Evolutionary conservation across 2,888 invertebrate species (phyloP).

Genomic region (Thera obeliscata): DNA sequence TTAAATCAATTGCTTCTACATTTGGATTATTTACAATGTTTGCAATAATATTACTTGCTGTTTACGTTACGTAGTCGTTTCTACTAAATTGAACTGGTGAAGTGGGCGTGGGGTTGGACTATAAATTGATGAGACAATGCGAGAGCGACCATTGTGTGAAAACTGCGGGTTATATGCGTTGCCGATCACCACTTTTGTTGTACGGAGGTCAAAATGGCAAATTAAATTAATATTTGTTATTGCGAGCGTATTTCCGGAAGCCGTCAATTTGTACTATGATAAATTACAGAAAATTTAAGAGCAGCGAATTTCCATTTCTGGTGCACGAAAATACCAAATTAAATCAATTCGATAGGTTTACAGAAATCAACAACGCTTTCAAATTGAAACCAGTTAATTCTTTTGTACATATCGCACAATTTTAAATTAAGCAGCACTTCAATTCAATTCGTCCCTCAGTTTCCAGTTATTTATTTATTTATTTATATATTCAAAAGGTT

Average conservation of each 20-base stretch:
- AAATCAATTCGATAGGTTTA: no score
- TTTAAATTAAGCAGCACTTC: not conserved
- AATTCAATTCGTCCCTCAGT: not conserved
- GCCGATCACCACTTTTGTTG: conserved; percentile 63
- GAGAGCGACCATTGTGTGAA: conserved; percentile 62
- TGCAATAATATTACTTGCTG: no score
- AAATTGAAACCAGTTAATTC: no score
- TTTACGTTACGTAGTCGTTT: conserved; percentile 7
- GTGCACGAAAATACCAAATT: no score
- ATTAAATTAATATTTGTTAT: conserved; percentile 21
- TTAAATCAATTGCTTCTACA: no score
- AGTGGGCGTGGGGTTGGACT: conserved; percentile 42
- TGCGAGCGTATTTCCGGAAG: conserved; percentile 1
- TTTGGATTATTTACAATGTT: no score
- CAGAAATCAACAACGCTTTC: no score
- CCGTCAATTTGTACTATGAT: no score
- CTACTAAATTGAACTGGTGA: conserved; percentile 16
- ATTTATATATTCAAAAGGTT: not conserved
- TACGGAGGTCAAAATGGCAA: conserved; percentile 25
- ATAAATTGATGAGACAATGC: conserved; percentile 69
- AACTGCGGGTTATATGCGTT: conserved; percentile 66
- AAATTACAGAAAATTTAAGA: no score
- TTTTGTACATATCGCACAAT: no score
- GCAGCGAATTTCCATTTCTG: no score
- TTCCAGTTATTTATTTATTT: no score